Percentiles rank a stretch among this genome's conserved stretches.
Evolutionary conservation across 2,888 invertebrate genomes (phyloP).

Genomic region (Leistus spinibarbis): DNA sequence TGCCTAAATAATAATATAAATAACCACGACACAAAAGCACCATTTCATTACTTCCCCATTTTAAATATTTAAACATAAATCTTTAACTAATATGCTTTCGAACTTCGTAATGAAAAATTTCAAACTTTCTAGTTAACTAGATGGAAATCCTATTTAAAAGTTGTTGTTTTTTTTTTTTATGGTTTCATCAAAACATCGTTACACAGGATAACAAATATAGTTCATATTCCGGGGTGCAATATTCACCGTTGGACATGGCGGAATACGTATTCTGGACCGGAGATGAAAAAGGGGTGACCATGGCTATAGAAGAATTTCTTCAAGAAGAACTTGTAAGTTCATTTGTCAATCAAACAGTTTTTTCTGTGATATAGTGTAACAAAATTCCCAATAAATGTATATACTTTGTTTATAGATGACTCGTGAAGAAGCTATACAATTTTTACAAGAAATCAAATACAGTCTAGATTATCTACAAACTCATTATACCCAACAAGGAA

Average conservation of each 20-base stretch:
- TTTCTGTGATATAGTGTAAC: too few species aligned
- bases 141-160: too few species aligned
- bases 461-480: constrained; percentile 74
- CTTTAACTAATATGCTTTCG: too few species aligned
- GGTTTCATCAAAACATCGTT: too few species aligned
- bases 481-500: constrained; percentile 63
- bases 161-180: too few species aligned
- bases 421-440: constrained; percentile 75
- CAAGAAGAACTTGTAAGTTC: constrained; percentile 73
- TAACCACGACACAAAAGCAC: not conserved
- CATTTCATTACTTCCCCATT: not conserved
- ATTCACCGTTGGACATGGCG: constrained; percentile 80
- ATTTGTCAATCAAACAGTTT: too few species aligned
- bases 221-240: constrained; percentile 67
- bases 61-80: too few species aligned
- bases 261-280: constrained; percentile 85
- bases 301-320: constrained; percentile 77
- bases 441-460: constrained; percentile 76
- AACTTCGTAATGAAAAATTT: too few species aligned
- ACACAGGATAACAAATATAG: constrained; percentile 63
- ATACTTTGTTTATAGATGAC: constrained; percentile 75
- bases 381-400: too few species aligned
- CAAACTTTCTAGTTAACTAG: too few species aligned
- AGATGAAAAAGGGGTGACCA: constrained; percentile 77
- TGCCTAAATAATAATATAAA: not conserved